Evolutionary conservation across 2,797 vertebrate genomes (phyloP).

Genomic region (Sebastes dallii): DNA sequence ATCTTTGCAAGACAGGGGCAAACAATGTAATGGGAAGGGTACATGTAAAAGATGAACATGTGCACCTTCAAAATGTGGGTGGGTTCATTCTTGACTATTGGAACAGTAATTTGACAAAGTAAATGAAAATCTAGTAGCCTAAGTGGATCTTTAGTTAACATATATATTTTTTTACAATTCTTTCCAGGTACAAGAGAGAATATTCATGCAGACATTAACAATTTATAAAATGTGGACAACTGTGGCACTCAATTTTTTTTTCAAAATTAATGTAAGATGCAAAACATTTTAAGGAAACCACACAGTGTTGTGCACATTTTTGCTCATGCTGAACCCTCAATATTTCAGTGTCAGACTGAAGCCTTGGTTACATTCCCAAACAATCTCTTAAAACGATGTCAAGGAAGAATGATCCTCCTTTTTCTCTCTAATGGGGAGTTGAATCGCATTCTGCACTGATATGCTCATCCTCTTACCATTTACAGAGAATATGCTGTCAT

Average conservation of each 20-base stretch:
- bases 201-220: not conserved
- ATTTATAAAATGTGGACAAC: not conserved
- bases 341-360: not conserved
- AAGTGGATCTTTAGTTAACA: not conserved
- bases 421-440: not conserved
- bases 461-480: not conserved
- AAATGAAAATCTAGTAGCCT: not conserved
- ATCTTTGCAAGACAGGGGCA: constrained; percentile 10
- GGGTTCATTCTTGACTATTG: not conserved
- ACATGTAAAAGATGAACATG: not conserved
- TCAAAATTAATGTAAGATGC: not conserved
- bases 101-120: not conserved
- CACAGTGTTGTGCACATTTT: not conserved
- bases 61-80: not conserved
- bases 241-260: not conserved
- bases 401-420: not conserved
- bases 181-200: not conserved
- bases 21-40: not conserved
- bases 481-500: constrained; percentile 61
- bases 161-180: not conserved
- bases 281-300: not conserved
- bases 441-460: not conserved
- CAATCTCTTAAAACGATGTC: not conserved
- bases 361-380: not conserved
- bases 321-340: not conserved